Evolutionary conservation across 2,888 invertebrate genomes (phyloP).

Genomic region (Tyria jacobaeae): DNA sequence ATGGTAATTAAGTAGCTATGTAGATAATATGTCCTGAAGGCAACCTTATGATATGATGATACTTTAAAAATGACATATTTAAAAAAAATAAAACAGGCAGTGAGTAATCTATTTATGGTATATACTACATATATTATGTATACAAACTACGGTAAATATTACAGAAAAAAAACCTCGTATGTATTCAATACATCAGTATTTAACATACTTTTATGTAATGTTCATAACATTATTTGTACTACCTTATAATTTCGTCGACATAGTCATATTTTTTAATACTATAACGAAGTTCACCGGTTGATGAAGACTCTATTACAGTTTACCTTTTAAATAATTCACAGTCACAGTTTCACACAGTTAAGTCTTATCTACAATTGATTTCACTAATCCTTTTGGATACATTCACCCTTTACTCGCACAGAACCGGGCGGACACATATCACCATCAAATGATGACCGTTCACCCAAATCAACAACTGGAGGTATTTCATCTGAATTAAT

Average conservation of each 20-base stretch:
- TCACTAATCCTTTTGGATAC: constrained; percentile 46
- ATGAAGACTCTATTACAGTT: neutral
- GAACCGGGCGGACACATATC: constrained; percentile 66
- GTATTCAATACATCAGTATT: constrained; percentile 1
- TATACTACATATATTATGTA: neutral
- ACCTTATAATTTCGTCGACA: neutral
- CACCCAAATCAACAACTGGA: constrained; percentile 54
- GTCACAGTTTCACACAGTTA: neutral
- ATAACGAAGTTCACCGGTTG: neutral
- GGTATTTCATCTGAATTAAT: constrained; percentile 32
- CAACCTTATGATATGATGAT: no score
- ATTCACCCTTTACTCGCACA: constrained; percentile 63
- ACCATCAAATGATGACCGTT: constrained; percentile 64
- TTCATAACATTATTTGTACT: constrained; percentile 1
- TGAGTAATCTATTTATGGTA: no score
- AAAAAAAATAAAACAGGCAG: no score
- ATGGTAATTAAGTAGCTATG: no score
- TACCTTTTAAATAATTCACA: neutral
- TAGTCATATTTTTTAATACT: neutral
- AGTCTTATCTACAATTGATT: neutral
- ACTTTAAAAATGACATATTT: no score
- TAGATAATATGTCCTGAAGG: no score
- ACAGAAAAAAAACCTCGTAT: neutral
- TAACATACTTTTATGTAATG: neutral
- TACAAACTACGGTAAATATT: neutral